Evolutionary conservation across 2,797 vertebrate species (phyloP).

Genomic region (Poeciliopsis gracilis): DNA sequence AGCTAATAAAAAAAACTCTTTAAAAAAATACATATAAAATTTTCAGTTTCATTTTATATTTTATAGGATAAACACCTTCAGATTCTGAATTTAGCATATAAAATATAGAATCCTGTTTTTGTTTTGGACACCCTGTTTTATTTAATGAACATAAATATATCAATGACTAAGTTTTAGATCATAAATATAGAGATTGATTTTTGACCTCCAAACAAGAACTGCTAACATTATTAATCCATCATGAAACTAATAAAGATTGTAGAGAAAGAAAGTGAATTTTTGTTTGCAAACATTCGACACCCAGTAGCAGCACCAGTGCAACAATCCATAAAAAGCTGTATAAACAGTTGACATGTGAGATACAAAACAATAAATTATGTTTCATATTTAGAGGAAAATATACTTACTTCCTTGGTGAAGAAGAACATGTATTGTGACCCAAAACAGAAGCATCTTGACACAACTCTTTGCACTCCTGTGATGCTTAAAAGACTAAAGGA

Average conservation of each 20-base stretch:
- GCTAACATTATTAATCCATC: neutral
- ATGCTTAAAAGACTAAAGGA: conserved; percentile 1
- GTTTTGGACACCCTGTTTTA: neutral
- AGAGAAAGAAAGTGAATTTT: neutral
- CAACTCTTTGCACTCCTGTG: neutral
- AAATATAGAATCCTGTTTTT: neutral
- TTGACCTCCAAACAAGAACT: neutral
- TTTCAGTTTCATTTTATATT: neutral
- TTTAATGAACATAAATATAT: neutral
- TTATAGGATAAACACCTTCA: neutral
- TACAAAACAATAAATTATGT: neutral
- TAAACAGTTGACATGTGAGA: neutral
- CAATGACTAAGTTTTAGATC: neutral
- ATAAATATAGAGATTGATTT: neutral
- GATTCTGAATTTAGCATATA: neutral
- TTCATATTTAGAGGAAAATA: neutral
- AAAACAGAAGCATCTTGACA: neutral
- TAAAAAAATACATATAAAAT: too few species aligned
- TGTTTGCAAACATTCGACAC: neutral
- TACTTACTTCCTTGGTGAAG: neutral
- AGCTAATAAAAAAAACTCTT: neutral
- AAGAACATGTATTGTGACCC: neutral
- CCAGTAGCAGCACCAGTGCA: neutral
- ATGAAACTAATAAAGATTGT: neutral
- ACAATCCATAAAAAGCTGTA: neutral